phyloP scores from a whole-genome alignment of 2,113 vertebrate species.

The Pollimyrus isidori region DNA sequence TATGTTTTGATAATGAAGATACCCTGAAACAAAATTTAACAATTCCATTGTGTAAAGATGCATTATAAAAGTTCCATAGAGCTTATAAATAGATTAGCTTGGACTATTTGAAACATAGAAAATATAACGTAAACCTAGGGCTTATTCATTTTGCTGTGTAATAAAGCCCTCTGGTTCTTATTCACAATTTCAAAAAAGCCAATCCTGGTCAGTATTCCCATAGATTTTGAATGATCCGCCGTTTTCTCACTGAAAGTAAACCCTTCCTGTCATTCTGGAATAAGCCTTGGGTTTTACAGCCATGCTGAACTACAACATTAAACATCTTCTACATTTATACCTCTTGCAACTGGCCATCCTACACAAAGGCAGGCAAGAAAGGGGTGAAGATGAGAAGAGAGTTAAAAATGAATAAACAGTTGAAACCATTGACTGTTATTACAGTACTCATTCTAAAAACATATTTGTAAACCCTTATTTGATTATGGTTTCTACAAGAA shows the following conservation, averaged over 20 bases:
- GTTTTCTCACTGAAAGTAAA: constrained; percentile 4
- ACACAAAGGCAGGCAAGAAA: constrained; percentile 20
- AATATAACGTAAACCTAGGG: background rate
- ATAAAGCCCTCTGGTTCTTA: background rate
- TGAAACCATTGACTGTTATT: background rate
- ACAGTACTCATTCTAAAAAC: background rate
- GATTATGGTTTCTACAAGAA: background rate
- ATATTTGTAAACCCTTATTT: background rate
- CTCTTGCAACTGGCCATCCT: constrained; percentile 38
- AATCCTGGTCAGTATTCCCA: background rate
- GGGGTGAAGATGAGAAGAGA: constrained; percentile 8
- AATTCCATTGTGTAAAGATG: background rate
- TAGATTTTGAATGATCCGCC: background rate
- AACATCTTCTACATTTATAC: constrained; percentile 29
- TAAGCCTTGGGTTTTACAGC: constrained; percentile 26
- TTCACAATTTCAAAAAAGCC: background rate
- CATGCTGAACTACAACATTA: background rate
- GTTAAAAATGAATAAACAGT: background rate
- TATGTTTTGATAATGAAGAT: background rate
- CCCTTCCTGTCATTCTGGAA: background rate
- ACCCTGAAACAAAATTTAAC: background rate
- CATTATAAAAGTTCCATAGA: background rate
- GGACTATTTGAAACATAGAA: background rate
- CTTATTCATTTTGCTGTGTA: constrained; percentile 7
- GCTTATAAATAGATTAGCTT: background rate